A percentile compares a stretch with the other conserved stretches of the same genome.
Evolutionary conservation across 2,888 invertebrate genomes (phyloP).

Genomic region (Blomia tropicalis): DNA sequence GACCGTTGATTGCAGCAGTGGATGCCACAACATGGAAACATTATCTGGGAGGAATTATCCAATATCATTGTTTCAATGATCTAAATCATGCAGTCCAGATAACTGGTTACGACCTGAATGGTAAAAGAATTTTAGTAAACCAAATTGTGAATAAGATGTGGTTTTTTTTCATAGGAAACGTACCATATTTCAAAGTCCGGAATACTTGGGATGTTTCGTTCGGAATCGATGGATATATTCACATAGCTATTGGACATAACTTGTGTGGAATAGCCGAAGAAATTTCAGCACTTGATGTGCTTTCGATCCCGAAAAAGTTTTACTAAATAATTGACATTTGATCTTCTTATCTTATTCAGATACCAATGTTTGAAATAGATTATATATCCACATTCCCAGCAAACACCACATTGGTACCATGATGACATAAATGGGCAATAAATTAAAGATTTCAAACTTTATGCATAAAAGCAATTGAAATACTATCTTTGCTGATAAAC

Average conservation of each 20-base stretch:
- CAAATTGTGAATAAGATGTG: not conserved
- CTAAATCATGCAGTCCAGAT: constrained; percentile 44
- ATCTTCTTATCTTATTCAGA: not conserved
- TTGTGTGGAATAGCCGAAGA: constrained; percentile 57
- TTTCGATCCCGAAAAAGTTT: not conserved
- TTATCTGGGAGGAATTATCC: constrained; percentile 66
- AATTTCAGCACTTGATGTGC: constrained; percentile 44
- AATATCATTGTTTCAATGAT: constrained; percentile 51
- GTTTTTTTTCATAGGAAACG: constrained; percentile 34
- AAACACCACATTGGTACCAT: not conserved
- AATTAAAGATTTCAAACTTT: not conserved
- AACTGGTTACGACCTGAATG: constrained; percentile 61
- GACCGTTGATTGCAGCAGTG: constrained; percentile 62
- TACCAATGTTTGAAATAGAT: not conserved
- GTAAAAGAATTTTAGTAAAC: constrained; percentile 30
- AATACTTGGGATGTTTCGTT: constrained; percentile 69
- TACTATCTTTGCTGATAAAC: not conserved
- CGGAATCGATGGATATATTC: constrained; percentile 57
- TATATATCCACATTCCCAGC: not conserved
- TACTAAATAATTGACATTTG: not conserved
- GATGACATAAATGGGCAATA: not conserved
- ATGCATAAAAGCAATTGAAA: not conserved
- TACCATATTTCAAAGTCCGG: constrained; percentile 63
- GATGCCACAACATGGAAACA: constrained; percentile 72
- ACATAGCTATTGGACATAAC: constrained; percentile 56